A percentile compares a stretch with the other conserved stretches of the same genome.
These are phyloP conservation scores for Malacosoma neustria DNA, from an alignment of 2,888 invertebrate species.

Conservation along the genomic window DNA sequence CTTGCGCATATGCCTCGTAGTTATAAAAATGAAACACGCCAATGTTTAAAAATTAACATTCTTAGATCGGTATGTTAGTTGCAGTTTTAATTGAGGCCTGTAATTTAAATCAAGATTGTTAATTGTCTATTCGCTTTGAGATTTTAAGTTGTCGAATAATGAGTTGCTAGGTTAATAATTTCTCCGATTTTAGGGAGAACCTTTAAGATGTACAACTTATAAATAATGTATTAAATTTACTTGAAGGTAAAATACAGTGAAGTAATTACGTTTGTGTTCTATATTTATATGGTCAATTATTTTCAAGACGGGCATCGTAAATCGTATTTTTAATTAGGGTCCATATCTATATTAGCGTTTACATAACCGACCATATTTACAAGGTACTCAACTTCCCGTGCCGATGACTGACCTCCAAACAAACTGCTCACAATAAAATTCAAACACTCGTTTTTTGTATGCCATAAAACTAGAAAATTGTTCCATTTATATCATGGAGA, in stretches of 20 bases:
- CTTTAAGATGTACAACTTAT: too few relatives aligned
- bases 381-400: constrained; percentile 34
- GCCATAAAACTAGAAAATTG: constrained; percentile 5
- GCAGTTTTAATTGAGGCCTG: neutral
- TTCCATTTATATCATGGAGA: constrained; percentile 7
- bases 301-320: constrained; percentile 25
- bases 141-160: neutral
- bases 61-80: neutral
- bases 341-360: constrained; percentile 21
- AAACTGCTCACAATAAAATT: constrained; percentile 27
- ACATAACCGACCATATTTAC: constrained; percentile 23
- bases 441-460: constrained; percentile 3
- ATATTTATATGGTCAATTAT: constrained; percentile 20
- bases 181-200: too few relatives aligned
- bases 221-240: too few relatives aligned
- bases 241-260: too few relatives aligned
- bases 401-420: constrained; percentile 36
- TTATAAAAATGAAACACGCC: neutral
- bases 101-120: neutral
- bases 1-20: neutral
- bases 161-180: too few relatives aligned
- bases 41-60: neutral
- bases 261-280: neutral
- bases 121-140: neutral
- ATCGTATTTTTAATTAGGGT: constrained; percentile 33